These are phyloP conservation scores for Drosophila orosa DNA, from an alignment of 1,140 invertebrate species.

Conservation along the genomic window DNA sequence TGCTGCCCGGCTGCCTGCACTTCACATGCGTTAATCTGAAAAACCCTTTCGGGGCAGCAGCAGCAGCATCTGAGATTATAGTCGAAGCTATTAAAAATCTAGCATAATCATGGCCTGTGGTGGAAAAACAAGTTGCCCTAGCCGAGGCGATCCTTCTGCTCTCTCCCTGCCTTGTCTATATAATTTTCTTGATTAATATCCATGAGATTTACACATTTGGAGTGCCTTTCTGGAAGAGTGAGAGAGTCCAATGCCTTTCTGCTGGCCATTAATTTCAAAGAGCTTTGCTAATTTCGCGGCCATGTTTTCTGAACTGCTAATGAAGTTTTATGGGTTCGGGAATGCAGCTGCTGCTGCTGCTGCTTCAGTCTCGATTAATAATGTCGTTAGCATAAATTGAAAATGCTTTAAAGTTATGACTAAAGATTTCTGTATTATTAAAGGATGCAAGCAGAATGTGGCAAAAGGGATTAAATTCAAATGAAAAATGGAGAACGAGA, in stretches of 20 bases:
- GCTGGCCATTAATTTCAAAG: conserved; percentile 68
- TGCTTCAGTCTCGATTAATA: conserved; percentile 34
- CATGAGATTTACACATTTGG: conserved; percentile 71
- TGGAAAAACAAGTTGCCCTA: conserved; percentile 50
- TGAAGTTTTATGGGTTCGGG: conserved; percentile 75
- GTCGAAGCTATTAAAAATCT: conserved; percentile 80
- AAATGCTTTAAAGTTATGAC: conserved; percentile 43
- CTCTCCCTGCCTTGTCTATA: conserved; percentile 52
- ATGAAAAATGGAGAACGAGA: neutral
- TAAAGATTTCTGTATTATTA: conserved; percentile 5
- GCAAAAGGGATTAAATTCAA: neutral
- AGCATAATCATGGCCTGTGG: conserved; percentile 67
- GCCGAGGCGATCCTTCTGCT: conserved; percentile 28
- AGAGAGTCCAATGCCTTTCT: conserved; percentile 18
- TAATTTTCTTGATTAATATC: conserved; percentile 83
- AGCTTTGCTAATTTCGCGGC: conserved; percentile 70
- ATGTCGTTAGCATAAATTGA: conserved; percentile 51
- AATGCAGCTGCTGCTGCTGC: conserved; percentile 51
- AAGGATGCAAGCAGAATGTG: neutral
- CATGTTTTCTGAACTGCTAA: conserved; percentile 52
- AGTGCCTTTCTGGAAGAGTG: conserved; percentile 11
- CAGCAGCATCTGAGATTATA: conserved; percentile 67
- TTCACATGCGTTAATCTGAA: conserved; percentile 56
- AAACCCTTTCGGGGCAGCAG: conserved; percentile 56
- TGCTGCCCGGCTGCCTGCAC: conserved; percentile 33